Percentiles rank a stretch among this genome's conserved stretches.
These are phyloP conservation scores for Rosalia funebris DNA, from an alignment of 2,888 invertebrate species.

Conservation along the genomic window DNA sequence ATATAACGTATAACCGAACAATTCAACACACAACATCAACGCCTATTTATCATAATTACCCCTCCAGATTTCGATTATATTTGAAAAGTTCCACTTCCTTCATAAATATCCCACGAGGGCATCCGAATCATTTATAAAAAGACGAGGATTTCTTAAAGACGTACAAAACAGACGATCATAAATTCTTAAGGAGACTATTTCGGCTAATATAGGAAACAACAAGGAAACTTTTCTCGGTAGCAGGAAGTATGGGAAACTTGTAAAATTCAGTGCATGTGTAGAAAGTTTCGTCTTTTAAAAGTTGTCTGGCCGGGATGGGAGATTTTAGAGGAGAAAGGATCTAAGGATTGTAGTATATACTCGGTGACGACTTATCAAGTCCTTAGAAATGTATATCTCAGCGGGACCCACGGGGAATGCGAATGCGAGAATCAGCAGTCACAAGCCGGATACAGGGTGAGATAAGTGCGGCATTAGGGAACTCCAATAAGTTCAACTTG, in stretches of 20 bases:
- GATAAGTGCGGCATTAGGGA: too few species aligned
- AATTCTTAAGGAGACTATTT: slow-evolving; percentile 38
- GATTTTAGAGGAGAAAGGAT: slow-evolving; percentile 36
- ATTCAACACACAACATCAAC: not conserved
- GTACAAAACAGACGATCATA: slow-evolving; percentile 37
- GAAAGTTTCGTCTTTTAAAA: slow-evolving; percentile 48
- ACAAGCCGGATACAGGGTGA: not conserved
- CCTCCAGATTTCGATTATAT: not conserved
- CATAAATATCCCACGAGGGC: not conserved
- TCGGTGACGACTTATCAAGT: slow-evolving; percentile 51
- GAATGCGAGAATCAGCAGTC: slow-evolving; percentile 32
- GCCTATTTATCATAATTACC: not conserved
- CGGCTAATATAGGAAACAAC: slow-evolving; percentile 50
- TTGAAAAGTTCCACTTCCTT: not conserved
- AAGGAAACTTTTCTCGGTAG: slow-evolving; percentile 46
- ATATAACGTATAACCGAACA: too few species aligned
- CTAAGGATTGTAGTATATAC: slow-evolving; percentile 41
- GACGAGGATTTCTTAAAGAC: slow-evolving; percentile 15
- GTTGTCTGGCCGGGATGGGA: slow-evolving; percentile 31
- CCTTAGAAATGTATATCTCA: slow-evolving; percentile 47
- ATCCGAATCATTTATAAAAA: not conserved
- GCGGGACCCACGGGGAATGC: slow-evolving; percentile 41
- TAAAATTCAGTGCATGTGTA: slow-evolving; percentile 49
- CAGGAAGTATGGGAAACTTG: slow-evolving; percentile 42
- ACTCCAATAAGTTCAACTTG: too few species aligned